Evolutionary conservation across 1,140 invertebrate species (phyloP).

Genomic region (Bombus polaris): DNA sequence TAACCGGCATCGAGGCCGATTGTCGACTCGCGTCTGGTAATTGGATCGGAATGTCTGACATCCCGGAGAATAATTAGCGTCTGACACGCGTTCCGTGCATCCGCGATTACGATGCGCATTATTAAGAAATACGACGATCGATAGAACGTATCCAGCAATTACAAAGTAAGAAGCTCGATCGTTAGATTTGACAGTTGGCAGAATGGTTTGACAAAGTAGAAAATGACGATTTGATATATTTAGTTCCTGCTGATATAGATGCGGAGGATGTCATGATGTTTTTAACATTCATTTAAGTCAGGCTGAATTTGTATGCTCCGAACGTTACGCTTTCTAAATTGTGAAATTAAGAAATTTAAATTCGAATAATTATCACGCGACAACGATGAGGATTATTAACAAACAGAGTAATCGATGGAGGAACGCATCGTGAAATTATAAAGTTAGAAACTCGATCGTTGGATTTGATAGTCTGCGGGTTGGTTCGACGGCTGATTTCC

Average conservation of each 20-base stretch:
- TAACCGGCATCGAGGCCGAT: constrained; percentile 38
- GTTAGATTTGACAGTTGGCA: neutral
- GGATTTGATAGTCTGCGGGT: neutral
- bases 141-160: neutral
- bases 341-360: too few relatives aligned
- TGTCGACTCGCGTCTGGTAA: constrained; percentile 44
- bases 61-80: constrained; percentile 50
- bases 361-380: too few relatives aligned
- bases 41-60: constrained; percentile 44
- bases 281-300: neutral
- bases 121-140: neutral
- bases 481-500: neutral
- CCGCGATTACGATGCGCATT: neutral
- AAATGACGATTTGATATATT: neutral
- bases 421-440: neutral
- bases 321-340: too few relatives aligned
- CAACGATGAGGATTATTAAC: too few relatives aligned
- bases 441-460: neutral
- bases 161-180: neutral
- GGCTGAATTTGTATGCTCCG: too few relatives aligned
- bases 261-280: neutral
- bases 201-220: neutral
- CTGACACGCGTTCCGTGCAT: constrained; percentile 9
- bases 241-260: neutral
- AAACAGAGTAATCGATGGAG: neutral